phyloP scores from a whole-genome alignment of 2,113 vertebrate species.

The Prietella phreatophila region DNA sequence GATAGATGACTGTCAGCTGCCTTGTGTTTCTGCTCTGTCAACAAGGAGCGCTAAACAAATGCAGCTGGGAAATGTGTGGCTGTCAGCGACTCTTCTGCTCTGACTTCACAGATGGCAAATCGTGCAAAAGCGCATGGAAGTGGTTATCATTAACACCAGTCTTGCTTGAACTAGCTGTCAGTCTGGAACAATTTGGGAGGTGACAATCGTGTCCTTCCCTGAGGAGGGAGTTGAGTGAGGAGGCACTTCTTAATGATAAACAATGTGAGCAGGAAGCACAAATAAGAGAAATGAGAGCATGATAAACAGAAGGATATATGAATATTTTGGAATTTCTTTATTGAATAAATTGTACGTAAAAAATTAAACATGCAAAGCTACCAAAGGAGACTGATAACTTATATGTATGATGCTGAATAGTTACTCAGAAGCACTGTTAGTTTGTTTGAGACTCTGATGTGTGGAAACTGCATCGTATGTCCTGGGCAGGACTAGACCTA shows the following conservation, averaged over 20 bases:
- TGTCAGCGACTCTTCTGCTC: conserved; percentile 60
- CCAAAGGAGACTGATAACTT: neutral
- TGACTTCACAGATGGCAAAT: conserved; percentile 10
- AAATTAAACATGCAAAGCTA: neutral
- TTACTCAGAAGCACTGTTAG: neutral
- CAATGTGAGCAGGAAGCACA: neutral
- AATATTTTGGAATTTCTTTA: neutral
- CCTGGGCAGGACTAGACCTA: neutral
- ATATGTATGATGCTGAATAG: no score
- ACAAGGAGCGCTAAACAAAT: conserved; percentile 59
- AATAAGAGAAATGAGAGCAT: neutral
- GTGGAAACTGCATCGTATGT: neutral
- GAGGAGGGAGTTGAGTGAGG: neutral
- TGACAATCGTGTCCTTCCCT: neutral
- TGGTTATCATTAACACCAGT: conserved; percentile 47
- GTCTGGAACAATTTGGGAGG: conserved; percentile 29
- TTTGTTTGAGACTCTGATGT: neutral
- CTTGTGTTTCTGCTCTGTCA: conserved; percentile 28
- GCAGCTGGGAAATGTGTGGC: conserved; percentile 61
- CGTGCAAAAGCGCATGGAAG: conserved; percentile 31
- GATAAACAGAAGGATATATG: neutral
- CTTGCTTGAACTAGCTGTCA: conserved; percentile 50
- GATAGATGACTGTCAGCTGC: neutral
- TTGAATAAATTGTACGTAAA: neutral
- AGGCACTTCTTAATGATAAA: neutral